Conservation (phyloP, 1,140 invertebrate species). For the Nixonia krombeini region DNA sequence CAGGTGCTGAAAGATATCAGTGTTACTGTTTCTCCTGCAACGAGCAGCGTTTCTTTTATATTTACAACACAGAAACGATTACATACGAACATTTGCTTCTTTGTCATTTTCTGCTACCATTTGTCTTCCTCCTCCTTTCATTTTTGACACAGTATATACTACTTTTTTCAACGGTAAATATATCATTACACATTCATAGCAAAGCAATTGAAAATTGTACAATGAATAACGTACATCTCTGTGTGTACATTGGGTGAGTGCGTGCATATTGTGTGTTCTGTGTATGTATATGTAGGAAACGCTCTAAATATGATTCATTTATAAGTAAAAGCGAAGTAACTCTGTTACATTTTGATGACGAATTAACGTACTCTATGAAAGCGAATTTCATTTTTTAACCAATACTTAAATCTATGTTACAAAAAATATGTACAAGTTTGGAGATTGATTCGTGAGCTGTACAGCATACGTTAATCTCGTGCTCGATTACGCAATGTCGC, state of each 20-base stretch:
- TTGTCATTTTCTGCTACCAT: background rate
- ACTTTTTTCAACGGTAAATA: background rate
- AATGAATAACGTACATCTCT: conserved; percentile 17
- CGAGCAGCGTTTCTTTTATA: conserved; percentile 16
- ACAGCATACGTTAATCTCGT: background rate
- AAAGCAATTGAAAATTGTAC: conserved; percentile 21
- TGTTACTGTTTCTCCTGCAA: conserved; percentile 1
- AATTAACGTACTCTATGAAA: conserved; percentile 30
- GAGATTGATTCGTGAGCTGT: background rate
- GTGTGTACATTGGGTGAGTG: background rate
- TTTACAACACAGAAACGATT: conserved; percentile 33
- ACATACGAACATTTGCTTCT: background rate
- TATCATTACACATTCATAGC: background rate
- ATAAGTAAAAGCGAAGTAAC: conserved; percentile 41
- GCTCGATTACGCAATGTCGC: too few relatives aligned
- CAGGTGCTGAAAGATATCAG: background rate
- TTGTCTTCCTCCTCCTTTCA: background rate
- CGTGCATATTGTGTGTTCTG: too few relatives aligned
- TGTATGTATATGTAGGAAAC: too few relatives aligned
- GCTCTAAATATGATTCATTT: conserved; percentile 15
- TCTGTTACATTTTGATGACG: conserved; percentile 26
- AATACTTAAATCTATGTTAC: conserved; percentile 24
- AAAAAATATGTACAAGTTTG: conserved; percentile 33
- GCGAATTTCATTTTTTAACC: too few relatives aligned
- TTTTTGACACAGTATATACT: background rate